Conservation (phyloP, 2,797 vertebrate genomes). For the Zonotrichia albicollis region DNA sequence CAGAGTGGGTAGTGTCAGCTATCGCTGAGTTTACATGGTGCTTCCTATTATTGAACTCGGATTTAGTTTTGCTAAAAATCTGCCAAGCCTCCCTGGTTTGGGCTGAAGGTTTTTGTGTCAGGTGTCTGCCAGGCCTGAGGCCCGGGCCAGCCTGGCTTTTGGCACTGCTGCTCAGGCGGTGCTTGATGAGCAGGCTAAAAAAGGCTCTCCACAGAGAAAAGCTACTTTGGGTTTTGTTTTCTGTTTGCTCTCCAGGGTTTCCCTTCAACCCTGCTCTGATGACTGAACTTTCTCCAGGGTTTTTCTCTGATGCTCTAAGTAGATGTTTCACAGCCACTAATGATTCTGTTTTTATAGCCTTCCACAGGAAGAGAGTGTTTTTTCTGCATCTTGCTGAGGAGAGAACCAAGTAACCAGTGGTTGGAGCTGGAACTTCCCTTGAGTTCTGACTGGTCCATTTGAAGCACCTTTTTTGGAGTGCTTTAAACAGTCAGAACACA, state of each 20-base stretch:
- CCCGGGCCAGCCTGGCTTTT: not conserved
- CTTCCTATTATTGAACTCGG: conserved; percentile 30
- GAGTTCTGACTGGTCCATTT: not conserved
- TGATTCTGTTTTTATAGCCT: not conserved
- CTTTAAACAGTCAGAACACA: not conserved
- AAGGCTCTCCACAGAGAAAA: not conserved
- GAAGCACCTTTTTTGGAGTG: not conserved
- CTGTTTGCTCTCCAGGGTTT: not conserved
- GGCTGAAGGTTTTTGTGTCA: not conserved
- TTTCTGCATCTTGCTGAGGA: not conserved
- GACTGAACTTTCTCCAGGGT: not conserved
- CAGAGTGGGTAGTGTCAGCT: conserved; percentile 42
- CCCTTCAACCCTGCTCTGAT: not conserved
- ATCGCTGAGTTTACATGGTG: not conserved
- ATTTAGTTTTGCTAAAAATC: not conserved
- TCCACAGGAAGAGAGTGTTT: not conserved
- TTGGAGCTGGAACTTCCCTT: not conserved
- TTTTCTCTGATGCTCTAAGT: not conserved
- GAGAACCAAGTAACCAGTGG: not conserved
- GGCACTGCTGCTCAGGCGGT: not conserved
- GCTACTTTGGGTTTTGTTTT: not conserved
- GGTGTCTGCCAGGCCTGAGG: not conserved
- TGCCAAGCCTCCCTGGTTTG: not conserved
- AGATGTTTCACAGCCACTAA: not conserved
- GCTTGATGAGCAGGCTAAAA: not conserved